Evolutionary conservation across 2,888 invertebrate species (phyloP).

Genomic region (Auanema freiburgensis): DNA sequence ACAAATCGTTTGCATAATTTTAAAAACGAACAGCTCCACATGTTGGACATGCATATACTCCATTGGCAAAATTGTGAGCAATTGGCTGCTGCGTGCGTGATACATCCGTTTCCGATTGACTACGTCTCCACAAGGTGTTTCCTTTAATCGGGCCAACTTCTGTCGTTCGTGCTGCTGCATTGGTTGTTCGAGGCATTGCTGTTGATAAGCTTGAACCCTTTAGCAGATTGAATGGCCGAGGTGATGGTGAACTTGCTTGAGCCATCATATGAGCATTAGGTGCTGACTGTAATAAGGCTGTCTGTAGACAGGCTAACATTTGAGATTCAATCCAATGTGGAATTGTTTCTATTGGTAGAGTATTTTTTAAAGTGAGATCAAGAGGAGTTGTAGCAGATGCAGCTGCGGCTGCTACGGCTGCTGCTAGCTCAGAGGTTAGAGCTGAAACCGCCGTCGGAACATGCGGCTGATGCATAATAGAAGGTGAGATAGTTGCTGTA

Average conservation of each 20-base stretch:
- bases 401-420: constrained; percentile 7
- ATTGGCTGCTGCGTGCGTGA: constrained; percentile 78
- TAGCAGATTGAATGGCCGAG: no score
- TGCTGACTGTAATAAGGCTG: not conserved
- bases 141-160: constrained; percentile 17
- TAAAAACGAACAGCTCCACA: constrained; percentile 50
- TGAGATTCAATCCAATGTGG: constrained; percentile 1
- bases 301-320: constrained; percentile 2
- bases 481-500: no score
- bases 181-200: not conserved
- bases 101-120: constrained; percentile 52
- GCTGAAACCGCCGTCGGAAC: constrained; percentile 20
- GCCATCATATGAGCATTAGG: not conserved
- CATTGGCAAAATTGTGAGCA: constrained; percentile 22
- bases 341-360: constrained; percentile 2
- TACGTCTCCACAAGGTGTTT: constrained; percentile 49
- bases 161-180: not conserved
- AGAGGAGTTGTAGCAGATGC: not conserved
- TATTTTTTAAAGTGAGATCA: not conserved
- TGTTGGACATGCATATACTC: constrained; percentile 24
- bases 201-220: no score
- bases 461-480: not conserved
- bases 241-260: not conserved
- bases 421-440: not conserved
- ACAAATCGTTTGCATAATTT: constrained; percentile 1